Conservation (phyloP, 37 sponge, comb jelly and placozoan genomes). For the Haliclona indistincta region DNA sequence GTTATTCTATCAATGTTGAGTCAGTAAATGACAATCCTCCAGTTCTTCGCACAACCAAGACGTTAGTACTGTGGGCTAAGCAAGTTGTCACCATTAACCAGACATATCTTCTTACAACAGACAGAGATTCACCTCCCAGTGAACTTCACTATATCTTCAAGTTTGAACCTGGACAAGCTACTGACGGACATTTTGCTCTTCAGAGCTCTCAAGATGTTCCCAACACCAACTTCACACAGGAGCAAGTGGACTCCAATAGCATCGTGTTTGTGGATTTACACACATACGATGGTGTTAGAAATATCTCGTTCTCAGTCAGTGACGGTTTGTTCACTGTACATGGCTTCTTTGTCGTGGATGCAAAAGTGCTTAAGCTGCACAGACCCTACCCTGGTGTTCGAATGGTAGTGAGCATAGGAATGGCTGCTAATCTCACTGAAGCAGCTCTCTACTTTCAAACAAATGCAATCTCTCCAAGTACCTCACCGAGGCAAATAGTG, state of each 20-base stretch:
- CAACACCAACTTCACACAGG: neutral
- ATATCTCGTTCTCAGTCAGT: too few relatives aligned
- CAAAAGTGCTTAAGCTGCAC: too few relatives aligned
- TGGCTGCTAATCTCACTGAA: too few relatives aligned
- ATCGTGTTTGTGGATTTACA: too few relatives aligned
- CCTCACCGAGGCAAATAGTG: too few relatives aligned
- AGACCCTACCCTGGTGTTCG: too few relatives aligned
- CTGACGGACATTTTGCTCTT: constrained; percentile 24
- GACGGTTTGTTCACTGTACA: too few relatives aligned
- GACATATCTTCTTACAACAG: constrained; percentile 22
- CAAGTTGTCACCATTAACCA: constrained; percentile 14
- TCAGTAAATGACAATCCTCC: constrained; percentile 56
- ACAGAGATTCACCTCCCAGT: constrained; percentile 31
- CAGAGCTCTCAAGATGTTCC: neutral
- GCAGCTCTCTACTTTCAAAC: too few relatives aligned
- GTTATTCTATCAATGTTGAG: constrained; percentile 12
- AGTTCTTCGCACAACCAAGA: neutral
- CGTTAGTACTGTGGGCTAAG: constrained; percentile 25
- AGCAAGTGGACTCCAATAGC: neutral
- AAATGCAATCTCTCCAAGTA: neutral
- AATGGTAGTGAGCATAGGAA: too few relatives aligned
- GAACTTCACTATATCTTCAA: constrained; percentile 24
- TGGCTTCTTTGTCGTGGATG: too few relatives aligned
- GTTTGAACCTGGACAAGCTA: neutral
- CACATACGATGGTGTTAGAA: too few relatives aligned